Percentiles rank a stretch among this genome's conserved stretches.
Conservation (phyloP, 2,797 vertebrate species). For the Varecia variegata region DNA sequence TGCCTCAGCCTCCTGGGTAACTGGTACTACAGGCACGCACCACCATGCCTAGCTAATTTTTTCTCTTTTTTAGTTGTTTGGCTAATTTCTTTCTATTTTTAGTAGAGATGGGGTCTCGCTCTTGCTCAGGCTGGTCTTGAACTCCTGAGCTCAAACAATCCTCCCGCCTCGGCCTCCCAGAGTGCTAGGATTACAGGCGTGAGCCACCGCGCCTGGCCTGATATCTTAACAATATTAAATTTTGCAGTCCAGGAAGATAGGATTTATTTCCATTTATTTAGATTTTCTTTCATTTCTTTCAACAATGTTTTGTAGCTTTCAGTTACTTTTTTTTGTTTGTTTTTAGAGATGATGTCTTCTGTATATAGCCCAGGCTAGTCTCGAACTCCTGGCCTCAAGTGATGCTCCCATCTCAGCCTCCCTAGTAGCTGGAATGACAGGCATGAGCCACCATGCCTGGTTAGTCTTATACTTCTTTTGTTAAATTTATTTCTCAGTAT, state of each 20-base stretch:
- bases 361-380: background rate
- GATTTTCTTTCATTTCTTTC: slow-evolving; percentile 28
- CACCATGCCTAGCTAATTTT: too few relatives aligned
- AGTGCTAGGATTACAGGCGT: too few relatives aligned
- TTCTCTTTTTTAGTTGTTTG: too few relatives aligned
- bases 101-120: too few relatives aligned
- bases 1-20: too few relatives aligned
- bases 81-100: too few relatives aligned
- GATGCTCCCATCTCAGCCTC: background rate
- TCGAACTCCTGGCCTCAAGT: background rate
- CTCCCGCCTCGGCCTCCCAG: too few relatives aligned
- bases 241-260: background rate
- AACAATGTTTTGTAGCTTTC: background rate
- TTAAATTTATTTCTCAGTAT: background rate
- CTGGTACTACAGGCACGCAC: too few relatives aligned
- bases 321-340: background rate
- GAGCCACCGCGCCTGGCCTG: too few relatives aligned
- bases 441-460: background rate
- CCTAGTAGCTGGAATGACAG: background rate
- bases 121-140: too few relatives aligned
- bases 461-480: too few relatives aligned
- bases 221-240: background rate
- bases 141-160: too few relatives aligned
- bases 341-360: background rate
- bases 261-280: background rate